A percentile compares a stretch with the other conserved stretches of the same genome.
phyloP scores from a whole-genome alignment of 2,113 vertebrate genomes.

The Butorides virescens region DNA sequence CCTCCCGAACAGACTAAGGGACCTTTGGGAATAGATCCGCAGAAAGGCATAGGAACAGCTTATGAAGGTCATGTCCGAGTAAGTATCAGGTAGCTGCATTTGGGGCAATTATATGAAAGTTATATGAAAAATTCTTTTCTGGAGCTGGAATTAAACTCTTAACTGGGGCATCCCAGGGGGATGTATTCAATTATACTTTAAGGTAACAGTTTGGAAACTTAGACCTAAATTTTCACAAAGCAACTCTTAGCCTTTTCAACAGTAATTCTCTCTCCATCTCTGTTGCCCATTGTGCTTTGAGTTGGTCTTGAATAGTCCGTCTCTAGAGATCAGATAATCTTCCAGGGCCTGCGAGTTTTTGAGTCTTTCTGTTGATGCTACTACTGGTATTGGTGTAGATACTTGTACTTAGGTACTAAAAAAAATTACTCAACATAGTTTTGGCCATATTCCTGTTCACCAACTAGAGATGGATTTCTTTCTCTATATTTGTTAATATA shows the following conservation, averaged over 20 bases:
- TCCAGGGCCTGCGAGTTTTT: neutral
- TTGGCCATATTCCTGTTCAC: neutral
- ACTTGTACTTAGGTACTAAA: neutral
- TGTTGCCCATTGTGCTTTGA: neutral
- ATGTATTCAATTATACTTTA: neutral
- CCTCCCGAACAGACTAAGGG: constrained; percentile 95
- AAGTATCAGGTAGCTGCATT: constrained; percentile 55
- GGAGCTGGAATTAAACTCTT: neutral
- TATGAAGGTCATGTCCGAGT: constrained; percentile 96
- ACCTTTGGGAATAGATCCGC: constrained; percentile 93
- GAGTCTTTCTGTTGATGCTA: neutral
- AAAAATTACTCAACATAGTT: neutral
- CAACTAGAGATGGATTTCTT: neutral
- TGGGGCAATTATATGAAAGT: neutral
- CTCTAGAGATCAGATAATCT: neutral
- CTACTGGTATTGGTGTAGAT: neutral
- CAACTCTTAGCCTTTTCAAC: neutral
- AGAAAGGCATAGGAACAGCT: constrained; percentile 94
- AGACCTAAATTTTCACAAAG: neutral
- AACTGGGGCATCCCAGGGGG: neutral
- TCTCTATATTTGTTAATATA: neutral
- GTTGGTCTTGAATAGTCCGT: neutral
- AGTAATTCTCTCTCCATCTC: neutral
- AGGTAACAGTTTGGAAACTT: neutral
- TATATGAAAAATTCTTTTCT: neutral